Evolutionary conservation across 2,113 vertebrate species (phyloP), one percentile per base, ranked within the genome.

Genomic region (Labeo rohita): DNA sequence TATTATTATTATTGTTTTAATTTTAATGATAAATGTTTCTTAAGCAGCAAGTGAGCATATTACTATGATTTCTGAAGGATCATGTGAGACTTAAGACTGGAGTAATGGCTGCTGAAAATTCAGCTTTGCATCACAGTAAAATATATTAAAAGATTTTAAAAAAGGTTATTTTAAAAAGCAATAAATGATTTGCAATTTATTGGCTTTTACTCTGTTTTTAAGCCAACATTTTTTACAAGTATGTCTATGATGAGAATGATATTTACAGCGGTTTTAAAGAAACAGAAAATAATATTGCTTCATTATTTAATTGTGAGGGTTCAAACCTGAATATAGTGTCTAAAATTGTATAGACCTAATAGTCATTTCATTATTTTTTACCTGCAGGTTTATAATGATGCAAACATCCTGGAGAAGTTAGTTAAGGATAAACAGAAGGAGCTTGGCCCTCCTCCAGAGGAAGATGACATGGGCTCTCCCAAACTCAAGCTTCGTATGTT

Each of bases 351-450:
- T 21, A 45, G 3, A 45, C 3, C 4, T 6, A 21, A 21, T 59
- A 2, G 6, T 56, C 5, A 13, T 13, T 68, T 43, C 6, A 0
- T 21, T 18, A 8, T n/a, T 80, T 52, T 52, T 66, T 18, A 2
- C 47, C 5, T 8, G 1, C 87, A 99, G 98, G 98, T 99, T 2
- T 99, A 99, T 90, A 99, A 99, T 76, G 98, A 99, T 93, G 97
- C 98, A 34, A 96, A 97, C 89, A 90, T 98, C 90, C 93, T 99
- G 92, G 98, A 99, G 94, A 99, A 98, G 92, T 94, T 99, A 86
- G 93, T 98, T 79, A 98, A 97, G 89, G 98, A 99, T 88, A 99
- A 99, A 90, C 95, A 95, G 28, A 99, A 98, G 93, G 98, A 99
- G 84, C 92, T 99, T 84, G 98, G 98, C 52, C 94, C 97, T 18